Evolutionary conservation across 37 sponge, comb jelly and placozoan species (phyloP), one percentile per base, ranked within the genome.

Genomic region (Ianthella basta): DNA sequence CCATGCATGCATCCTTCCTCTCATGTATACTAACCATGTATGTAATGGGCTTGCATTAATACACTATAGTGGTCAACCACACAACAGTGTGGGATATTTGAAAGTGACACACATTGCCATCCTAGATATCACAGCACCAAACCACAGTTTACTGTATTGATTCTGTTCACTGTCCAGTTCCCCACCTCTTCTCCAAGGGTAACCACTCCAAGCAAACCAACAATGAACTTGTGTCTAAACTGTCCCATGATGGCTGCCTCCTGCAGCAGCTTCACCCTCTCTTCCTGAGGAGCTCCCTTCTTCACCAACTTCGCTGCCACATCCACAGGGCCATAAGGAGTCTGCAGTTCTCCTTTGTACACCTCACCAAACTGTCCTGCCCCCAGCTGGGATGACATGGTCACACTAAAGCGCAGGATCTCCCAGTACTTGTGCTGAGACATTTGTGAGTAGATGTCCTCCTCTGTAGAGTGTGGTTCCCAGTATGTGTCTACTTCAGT

Each of bases 221-320:
- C 19, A 5, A 72, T 19, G 19, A 37, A 19, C 19, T 37, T 15
- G 73, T 72, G 73, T 29, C 19, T 72, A 33, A 72, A 72, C 39
- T 72, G 73, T 33, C 73, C 73, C 73, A 72, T 20, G 36, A 37
- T 37, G 37, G 73, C 73, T 32, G 73, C 73, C 73, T 72, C 73
- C 36, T 72, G 73, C 14, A 72, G 73, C 39, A 72, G 73, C 73
- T 72, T 72, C 39, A 72, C 73, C 36, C 73, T 72, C 41, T 72
- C 73, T 12, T 72, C 41, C 14, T 37, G 21, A 72, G 73, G 39
- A 34, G 73, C 8, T 19, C 30, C 30, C 14, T 72, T 72, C 19
- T 37, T 72, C 40, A 72, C 73, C 30, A 37, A 13, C 41, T 72
- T 72, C 39, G 36, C 73, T 32, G 73, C 73, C 20, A 33, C 37